Base-by-base conservation (phyloP, 2,113 vertebrate species). In the Ahaetulla prasina region DNA sequence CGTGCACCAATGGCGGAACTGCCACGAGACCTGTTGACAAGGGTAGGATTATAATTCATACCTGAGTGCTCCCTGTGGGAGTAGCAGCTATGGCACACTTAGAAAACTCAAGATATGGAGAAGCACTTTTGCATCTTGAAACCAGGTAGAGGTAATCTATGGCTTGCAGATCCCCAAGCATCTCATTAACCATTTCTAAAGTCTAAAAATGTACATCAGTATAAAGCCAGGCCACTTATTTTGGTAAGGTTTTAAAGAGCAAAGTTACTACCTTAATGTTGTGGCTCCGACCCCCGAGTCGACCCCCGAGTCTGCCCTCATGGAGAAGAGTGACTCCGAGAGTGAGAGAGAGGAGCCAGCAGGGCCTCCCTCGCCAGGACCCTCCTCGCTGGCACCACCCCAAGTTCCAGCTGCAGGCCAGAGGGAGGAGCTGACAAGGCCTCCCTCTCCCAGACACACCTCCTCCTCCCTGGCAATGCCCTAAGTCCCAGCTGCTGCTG, bases 21-120 rank as follows among this genome's bases (percentile, higher is more conserved):
- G 55, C 98, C 98, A n/a, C 98, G 98, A 95, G 98, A 98, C 96
- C 99, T 99, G 94, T 88, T 22, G 63, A 57, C 87, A 93, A 20
- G 94, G 18, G 91, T 10, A 94, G 18, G 49, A 68, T 27, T 50
- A 63, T 9, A 68, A 49, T 12, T 54, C 30, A 14, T 3, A 35
- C 12, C 60, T 35, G 43, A 57, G 50, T 20, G 39, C n/a, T 87
- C 43, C 60, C n/a, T 49, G 30, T 6, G 85, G 74, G 16, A 57
- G 9, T 11, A 22, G 90, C 43, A 86, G 27, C 35, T 18, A 45
- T 27, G 35, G 68, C 22, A 52, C n/a, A 35, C 63, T 43, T 18
- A 30, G 35, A 80, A 43, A 80, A 80, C 35, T 43, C 35, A 80
- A 80, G 74, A 80, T 53, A 20, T 4, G n/a, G 47, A 18, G 49